Evolutionary conservation across 2,113 vertebrate species (phyloP), one percentile per base, ranked within the genome.

Genomic region (Leptodactylus fuscus): DNA sequence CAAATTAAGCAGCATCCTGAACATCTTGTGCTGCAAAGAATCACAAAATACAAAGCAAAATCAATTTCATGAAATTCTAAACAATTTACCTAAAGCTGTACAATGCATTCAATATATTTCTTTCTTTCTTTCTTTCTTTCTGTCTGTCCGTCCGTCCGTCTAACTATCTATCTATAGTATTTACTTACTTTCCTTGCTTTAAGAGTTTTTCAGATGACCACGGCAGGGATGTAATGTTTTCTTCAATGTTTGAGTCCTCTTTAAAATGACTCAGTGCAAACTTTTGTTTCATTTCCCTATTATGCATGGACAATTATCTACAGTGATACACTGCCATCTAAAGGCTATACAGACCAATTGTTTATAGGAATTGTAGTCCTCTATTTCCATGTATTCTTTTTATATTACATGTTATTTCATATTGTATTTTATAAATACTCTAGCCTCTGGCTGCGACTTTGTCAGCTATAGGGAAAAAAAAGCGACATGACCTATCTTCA

Each of bases 1-100:
- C 67, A 86, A 15, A 90, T 16, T 70, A 20, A 67, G 58, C 5
- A 58, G 8, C 86, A 13, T 27, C 1, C 73, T 22, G 8, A 41
- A 83, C 83, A 89, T 85, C 0, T 81, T 90, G 88, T 38, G 62
- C 91, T 91, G 81, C 87, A 38, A 89, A 82, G 79, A 88, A 53
- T n/a, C 6, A 82, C n/a, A 55, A 71, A 2, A 44, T 48, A 34
- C 15, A 34, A 67, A 65, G 10, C 27, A 65, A 67, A 34, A 34
- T 67, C 62, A 67, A 67, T 15, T 8, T 34, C 16, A 34, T 16
- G 29, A 49, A 48, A 75, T 48, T 4, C 38, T 41, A 41, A 71
- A n/a, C 41, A 2, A 29, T 8, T 27, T 74, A 29, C 0, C 20
- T 24, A 73, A 24, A 18, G 4, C 13, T 34, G 34, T 16, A 20